phyloP scores from a whole-genome alignment of 2,797 vertebrate species.

The Arctocebus calabarensis region DNA sequence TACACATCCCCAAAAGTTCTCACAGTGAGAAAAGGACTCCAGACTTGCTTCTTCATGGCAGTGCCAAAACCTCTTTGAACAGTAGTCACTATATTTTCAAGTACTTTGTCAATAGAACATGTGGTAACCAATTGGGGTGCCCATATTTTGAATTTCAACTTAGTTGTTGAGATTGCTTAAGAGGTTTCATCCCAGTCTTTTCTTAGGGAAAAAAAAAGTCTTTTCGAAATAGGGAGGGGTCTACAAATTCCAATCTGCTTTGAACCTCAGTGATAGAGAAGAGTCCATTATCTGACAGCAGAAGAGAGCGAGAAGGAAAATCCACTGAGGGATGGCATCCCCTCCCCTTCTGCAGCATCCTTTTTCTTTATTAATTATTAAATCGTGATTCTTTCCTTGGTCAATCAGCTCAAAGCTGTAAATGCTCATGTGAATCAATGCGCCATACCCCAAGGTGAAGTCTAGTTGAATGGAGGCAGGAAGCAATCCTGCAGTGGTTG shows the following conservation, averaged over 20 bases:
- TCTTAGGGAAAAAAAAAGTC: background rate
- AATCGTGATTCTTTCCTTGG: slow-evolving; percentile 56
- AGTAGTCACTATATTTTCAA: background rate
- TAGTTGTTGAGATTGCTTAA: slow-evolving; percentile 32
- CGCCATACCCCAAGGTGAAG: slow-evolving; percentile 25
- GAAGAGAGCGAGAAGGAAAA: slow-evolving; percentile 1
- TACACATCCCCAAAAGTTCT: background rate
- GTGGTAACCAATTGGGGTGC: background rate
- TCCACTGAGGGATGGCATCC: background rate
- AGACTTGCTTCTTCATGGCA: background rate
- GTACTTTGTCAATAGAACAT: background rate
- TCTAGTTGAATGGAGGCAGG: slow-evolving; percentile 46
- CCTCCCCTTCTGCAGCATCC: background rate
- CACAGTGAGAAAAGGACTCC: background rate
- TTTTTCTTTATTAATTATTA: slow-evolving; percentile 76
- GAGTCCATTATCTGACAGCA: slow-evolving; percentile 33
- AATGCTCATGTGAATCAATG: slow-evolving; percentile 29
- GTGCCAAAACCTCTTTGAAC: background rate
- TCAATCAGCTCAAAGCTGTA: slow-evolving; percentile 69
- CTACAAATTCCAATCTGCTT: slow-evolving; percentile 35
- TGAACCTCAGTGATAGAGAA: slow-evolving; percentile 24
- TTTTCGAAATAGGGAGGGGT: slow-evolving; percentile 54
- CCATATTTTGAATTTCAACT: slow-evolving; percentile 54
- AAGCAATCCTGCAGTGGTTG: slow-evolving; percentile 26
- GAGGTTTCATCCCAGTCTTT: background rate